Conservation (phyloP, 1,140 invertebrate species). For the Caenorhabditis remanei region DNA sequence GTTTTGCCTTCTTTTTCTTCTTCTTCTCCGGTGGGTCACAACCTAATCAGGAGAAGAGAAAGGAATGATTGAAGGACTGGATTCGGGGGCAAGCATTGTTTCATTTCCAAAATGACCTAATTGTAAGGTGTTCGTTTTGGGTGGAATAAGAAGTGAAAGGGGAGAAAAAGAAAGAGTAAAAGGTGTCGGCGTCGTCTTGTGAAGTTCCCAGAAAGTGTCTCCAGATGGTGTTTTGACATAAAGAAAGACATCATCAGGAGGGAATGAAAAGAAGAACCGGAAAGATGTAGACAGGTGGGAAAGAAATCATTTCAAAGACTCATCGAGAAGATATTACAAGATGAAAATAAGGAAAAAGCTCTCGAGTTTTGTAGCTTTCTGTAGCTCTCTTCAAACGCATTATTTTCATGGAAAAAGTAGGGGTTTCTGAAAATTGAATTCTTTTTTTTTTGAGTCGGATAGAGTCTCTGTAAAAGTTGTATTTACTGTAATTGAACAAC, state of each 20-base stretch:
- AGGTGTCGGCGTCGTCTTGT: slow-evolving; percentile 12
- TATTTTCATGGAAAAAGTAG: too few species aligned
- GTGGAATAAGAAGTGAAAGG: not conserved
- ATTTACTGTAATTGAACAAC: too few species aligned
- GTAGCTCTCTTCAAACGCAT: too few species aligned
- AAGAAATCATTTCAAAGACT: not conserved
- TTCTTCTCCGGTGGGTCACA: slow-evolving; percentile 28
- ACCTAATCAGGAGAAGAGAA: slow-evolving; percentile 30
- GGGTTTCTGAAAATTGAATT: too few species aligned
- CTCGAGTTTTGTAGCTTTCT: too few species aligned
- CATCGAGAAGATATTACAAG: not conserved
- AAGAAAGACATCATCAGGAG: slow-evolving; percentile 39
- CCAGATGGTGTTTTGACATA: slow-evolving; percentile 51
- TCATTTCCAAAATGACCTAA: slow-evolving; percentile 36
- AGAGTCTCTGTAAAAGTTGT: too few species aligned
- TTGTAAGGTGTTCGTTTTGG: slow-evolving; percentile 51
- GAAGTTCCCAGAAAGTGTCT: not conserved
- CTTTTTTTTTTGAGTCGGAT: too few species aligned
- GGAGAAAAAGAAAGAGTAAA: not conserved
- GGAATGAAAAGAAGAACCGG: not conserved
- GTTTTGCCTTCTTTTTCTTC: not conserved
- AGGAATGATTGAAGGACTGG: not conserved
- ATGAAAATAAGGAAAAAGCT: too few species aligned
- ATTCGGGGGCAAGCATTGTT: slow-evolving; percentile 40
- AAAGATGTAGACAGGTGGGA: not conserved